Evolutionary conservation across 2,888 invertebrate species (phyloP).

Genomic region (Trilocha varians): DNA sequence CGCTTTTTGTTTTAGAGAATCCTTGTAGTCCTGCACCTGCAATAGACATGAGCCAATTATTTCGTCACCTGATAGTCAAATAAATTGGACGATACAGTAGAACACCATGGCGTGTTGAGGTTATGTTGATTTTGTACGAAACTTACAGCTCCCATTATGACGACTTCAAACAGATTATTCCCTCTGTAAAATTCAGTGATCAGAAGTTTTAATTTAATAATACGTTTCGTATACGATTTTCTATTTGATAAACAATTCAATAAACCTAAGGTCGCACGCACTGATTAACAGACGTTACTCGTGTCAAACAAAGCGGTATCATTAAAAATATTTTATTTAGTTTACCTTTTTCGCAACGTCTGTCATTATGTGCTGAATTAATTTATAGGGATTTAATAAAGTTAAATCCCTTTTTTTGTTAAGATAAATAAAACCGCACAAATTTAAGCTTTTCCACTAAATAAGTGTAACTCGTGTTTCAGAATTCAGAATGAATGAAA

Average conservation of each 20-base stretch:
- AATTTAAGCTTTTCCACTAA: constrained; percentile 20
- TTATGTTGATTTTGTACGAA: constrained; percentile 32
- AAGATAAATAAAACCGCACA: constrained; percentile 19
- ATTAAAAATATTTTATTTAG: constrained; percentile 14
- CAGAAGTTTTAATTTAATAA: neutral
- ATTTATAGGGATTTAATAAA: constrained; percentile 17
- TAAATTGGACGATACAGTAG: neutral
- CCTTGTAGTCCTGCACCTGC: constrained; percentile 93
- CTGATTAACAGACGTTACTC: constrained; percentile 37
- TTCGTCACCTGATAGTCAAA: constrained; percentile 11
- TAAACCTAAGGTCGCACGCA: constrained; percentile 39
- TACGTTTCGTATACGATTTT: neutral
- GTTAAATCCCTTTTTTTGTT: constrained; percentile 20
- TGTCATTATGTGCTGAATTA: constrained; percentile 44
- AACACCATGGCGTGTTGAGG: constrained; percentile 25
- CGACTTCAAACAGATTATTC: constrained; percentile 3
- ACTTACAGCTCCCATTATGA: constrained; percentile 30
- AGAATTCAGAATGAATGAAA: constrained; percentile 32
- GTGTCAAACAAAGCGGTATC: constrained; percentile 39
- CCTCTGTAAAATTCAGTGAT: constrained; percentile 3
- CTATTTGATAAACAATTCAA: neutral
- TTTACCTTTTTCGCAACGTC: constrained; percentile 66
- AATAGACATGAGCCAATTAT: constrained; percentile 27
- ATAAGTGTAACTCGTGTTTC: constrained; percentile 43
- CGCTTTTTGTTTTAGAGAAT: constrained; percentile 88